phyloP scores from a whole-genome alignment of 2,888 invertebrate species.

The Cephus pulcher region DNA sequence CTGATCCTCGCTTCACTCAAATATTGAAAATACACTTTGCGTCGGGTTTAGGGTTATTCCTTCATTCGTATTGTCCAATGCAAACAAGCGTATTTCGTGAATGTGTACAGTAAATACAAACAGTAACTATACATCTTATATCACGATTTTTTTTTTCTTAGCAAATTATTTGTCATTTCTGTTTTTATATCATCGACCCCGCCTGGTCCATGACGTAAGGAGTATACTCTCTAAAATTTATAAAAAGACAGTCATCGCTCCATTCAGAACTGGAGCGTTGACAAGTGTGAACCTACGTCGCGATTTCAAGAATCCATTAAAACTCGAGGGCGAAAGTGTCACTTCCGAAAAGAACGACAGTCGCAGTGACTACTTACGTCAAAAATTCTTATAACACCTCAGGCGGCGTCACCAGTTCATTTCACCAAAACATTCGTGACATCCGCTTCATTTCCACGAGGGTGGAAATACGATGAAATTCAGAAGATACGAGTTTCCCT shows the following conservation, averaged over 20 bases:
- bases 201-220: no score
- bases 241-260: neutral
- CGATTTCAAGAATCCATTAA: neutral
- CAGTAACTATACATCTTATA: neutral
- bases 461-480: neutral
- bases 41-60: neutral
- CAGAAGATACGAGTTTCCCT: neutral
- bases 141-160: neutral
- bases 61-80: neutral
- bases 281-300: neutral
- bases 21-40: neutral
- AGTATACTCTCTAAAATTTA: neutral
- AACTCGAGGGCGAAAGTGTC: neutral
- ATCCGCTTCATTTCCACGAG: neutral
- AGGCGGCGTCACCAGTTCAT: neutral
- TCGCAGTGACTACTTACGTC: neutral
- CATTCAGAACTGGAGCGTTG: neutral
- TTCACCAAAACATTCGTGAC: neutral
- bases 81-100: neutral
- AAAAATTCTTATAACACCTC: neutral
- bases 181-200: neutral
- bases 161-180: neutral
- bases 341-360: neutral
- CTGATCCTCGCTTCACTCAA: neutral
- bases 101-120: neutral